These are phyloP conservation scores for Odontamblyopus lacepedii DNA, from an alignment of 2,797 vertebrate species.

Conservation along the genomic window DNA sequence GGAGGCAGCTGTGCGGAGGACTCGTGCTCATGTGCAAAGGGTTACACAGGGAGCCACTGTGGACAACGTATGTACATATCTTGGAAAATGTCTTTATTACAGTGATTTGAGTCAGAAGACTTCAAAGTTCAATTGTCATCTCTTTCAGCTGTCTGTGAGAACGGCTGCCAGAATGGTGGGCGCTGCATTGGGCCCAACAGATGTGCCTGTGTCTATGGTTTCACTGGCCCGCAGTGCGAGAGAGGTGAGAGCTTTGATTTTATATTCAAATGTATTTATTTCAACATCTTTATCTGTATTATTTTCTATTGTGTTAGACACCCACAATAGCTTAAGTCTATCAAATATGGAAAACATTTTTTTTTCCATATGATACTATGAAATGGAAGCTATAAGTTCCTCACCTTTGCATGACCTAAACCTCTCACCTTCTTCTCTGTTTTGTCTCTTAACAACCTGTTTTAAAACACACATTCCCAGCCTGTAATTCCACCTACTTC, in stretches of 20 bases:
- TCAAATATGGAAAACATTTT: conserved; percentile 39
- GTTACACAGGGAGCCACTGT: conserved; percentile 87
- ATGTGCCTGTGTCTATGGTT: conserved; percentile 96
- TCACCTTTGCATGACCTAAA: conserved; percentile 20
- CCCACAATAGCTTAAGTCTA: background rate
- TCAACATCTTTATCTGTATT: background rate
- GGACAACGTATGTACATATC: conserved; percentile 87
- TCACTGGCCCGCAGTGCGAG: conserved; percentile 97
- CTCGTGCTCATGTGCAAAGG: conserved; percentile 85
- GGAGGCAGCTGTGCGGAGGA: conserved; percentile 87
- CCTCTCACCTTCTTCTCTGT: conserved; percentile 22
- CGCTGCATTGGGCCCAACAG: conserved; percentile 97
- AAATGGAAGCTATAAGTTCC: background rate
- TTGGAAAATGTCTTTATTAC: background rate
- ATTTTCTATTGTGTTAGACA: background rate
- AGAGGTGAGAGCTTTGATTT: conserved; percentile 84
- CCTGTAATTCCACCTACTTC: conserved; percentile 25
- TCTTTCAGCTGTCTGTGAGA: conserved; percentile 92
- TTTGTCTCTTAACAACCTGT: conserved; percentile 14
- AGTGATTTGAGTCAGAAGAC: background rate
- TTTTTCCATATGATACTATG: conserved; percentile 45
- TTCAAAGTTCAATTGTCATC: background rate
- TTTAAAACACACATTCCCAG: conserved; percentile 3
- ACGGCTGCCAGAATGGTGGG: conserved; percentile 94
- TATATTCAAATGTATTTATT: background rate